Evolutionary conservation across 2,888 invertebrate species (phyloP).

Genomic region (Petrolisthes manimaculis): DNA sequence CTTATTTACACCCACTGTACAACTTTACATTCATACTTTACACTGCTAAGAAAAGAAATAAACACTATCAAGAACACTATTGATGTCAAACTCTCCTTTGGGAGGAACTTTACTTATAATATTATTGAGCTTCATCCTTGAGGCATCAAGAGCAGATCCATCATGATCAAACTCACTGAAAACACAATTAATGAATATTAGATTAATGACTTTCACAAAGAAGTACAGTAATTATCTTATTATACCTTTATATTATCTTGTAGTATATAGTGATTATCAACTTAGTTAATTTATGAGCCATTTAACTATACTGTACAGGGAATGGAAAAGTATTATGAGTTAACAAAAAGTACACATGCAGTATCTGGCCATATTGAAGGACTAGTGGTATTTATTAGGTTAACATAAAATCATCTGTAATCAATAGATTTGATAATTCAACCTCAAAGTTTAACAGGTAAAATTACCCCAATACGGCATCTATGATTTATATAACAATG

Average conservation of each 20-base stretch:
- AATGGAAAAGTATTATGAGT: no score
- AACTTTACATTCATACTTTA: no score
- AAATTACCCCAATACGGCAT: no score
- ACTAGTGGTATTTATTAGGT: no score
- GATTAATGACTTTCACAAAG: background rate
- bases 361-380: no score
- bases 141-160: slow-evolving; percentile 71
- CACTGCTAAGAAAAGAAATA: slow-evolving; percentile 85
- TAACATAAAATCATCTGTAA: no score
- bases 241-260: background rate
- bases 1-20: no score
- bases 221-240: background rate
- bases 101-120: slow-evolving; percentile 77
- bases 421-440: no score
- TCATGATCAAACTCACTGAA: slow-evolving; percentile 60
- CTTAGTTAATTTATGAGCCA: no score
- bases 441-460: no score
- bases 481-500: background rate
- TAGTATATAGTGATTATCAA: background rate
- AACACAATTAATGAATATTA: slow-evolving; percentile 3
- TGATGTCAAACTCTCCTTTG: slow-evolving; percentile 83
- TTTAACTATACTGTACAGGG: no score
- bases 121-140: slow-evolving; percentile 76
- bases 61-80: slow-evolving; percentile 80
- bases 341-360: no score